These are phyloP conservation scores for Pelecanoides urinatrix DNA, from an alignment of 2,113 vertebrate genomes.

Conservation along the genomic window DNA sequence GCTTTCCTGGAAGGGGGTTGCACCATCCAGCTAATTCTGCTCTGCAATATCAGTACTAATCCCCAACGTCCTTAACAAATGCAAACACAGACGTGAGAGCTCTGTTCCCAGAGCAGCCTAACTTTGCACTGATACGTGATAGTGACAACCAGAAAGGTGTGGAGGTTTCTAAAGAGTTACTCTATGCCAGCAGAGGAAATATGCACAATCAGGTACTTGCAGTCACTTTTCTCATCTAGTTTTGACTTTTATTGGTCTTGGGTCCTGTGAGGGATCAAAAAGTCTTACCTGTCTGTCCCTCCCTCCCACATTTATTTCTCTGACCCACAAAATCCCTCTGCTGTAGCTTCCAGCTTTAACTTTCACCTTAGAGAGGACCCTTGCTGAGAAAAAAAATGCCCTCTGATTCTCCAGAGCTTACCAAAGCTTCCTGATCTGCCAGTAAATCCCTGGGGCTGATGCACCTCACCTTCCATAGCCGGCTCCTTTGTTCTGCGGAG, in stretches of 20 bases:
- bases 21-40: neutral
- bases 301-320: neutral
- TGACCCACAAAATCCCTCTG: neutral
- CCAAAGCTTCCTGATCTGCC: neutral
- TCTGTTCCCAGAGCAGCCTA: neutral
- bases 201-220: neutral
- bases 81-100: neutral
- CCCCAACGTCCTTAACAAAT: neutral
- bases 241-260: neutral
- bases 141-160: neutral
- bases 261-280: neutral
- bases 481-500: slow-evolving; percentile 38
- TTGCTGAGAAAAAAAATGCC: neutral
- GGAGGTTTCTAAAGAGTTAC: neutral
- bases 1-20: neutral
- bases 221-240: neutral
- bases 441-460: neutral
- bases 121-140: neutral
- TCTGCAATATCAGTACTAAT: neutral
- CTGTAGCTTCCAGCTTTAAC: neutral
- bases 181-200: neutral
- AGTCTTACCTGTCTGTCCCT: neutral
- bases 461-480: slow-evolving; percentile 3
- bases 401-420: neutral
- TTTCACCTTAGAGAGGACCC: neutral